phyloP scores from a whole-genome alignment of 2,113 vertebrate species.

The Steatornis caripensis region DNA sequence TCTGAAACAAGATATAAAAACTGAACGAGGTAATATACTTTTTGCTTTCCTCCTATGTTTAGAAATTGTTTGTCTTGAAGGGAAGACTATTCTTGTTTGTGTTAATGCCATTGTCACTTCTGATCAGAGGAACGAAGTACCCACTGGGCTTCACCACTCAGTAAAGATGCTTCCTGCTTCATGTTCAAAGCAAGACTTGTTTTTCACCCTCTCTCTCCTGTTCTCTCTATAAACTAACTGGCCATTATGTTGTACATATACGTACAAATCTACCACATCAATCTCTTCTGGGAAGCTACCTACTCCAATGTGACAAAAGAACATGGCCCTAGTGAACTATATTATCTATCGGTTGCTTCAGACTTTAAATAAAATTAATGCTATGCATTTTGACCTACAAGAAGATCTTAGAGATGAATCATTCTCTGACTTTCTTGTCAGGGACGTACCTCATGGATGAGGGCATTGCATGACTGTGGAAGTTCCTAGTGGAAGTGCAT shows the following conservation, averaged over 20 bases:
- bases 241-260: neutral
- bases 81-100: neutral
- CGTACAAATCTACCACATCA: neutral
- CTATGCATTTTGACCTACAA: neutral
- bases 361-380: neutral
- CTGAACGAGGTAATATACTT: neutral
- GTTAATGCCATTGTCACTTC: neutral
- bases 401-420: neutral
- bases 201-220: rapidly evolving
- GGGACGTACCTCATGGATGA: neutral
- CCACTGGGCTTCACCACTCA: neutral
- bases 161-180: neutral
- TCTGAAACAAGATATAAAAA: neutral
- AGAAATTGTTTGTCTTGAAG: neutral
- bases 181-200: neutral
- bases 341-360: neutral
- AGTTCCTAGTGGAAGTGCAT: neutral
- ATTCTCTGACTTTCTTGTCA: neutral
- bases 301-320: neutral
- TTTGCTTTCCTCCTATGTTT: neutral
- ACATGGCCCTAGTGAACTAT: neutral
- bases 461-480: neutral
- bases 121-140: neutral
- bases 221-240: neutral
- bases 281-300: neutral